Evolutionary conservation across 2,888 invertebrate species (phyloP).

Genomic region (Shargacucullia verbasci): DNA sequence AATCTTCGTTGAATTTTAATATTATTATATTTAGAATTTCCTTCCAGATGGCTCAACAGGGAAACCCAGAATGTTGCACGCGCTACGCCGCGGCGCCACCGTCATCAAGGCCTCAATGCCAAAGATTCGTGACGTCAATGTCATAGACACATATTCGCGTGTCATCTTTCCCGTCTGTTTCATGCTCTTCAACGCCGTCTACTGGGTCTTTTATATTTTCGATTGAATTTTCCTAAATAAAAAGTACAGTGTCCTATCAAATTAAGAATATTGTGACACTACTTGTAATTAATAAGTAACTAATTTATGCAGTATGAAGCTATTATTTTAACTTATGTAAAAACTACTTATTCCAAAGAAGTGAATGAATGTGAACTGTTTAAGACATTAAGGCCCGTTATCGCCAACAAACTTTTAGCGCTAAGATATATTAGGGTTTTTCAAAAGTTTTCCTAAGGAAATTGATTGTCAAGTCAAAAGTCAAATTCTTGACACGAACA

Average conservation of each 20-base stretch:
- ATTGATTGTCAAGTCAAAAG: too few species aligned
- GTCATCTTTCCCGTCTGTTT: slow-evolving; percentile 98
- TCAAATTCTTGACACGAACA: too few species aligned
- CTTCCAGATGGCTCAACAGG: slow-evolving; percentile 87
- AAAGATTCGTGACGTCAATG: slow-evolving; percentile 98
- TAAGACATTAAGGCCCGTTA: too few species aligned
- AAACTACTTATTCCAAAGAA: too few species aligned
- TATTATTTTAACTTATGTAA: slow-evolving; percentile 10
- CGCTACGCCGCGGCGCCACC: slow-evolving; percentile 94
- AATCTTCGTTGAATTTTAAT: not conserved
- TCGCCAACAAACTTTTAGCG: too few species aligned
- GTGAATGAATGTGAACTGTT: too few species aligned
- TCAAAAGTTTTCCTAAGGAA: too few species aligned
- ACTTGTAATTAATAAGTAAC: slow-evolving; percentile 49
- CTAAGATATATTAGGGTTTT: too few species aligned
- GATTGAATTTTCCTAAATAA: slow-evolving; percentile 80
- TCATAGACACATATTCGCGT: slow-evolving; percentile 99
- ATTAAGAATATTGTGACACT: slow-evolving; percentile 36
- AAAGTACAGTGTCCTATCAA: slow-evolving; percentile 25
- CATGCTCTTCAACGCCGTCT: slow-evolving; percentile 97
- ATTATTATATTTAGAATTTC: slow-evolving; percentile 13
- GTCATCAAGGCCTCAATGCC: slow-evolving; percentile 96
- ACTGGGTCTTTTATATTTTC: slow-evolving; percentile 98
- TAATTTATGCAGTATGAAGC: slow-evolving; percentile 48
- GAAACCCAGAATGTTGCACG: slow-evolving; percentile 93